Base-by-base conservation (phyloP, 2,797 vertebrate species). In the Acanthiza pusilla region DNA sequence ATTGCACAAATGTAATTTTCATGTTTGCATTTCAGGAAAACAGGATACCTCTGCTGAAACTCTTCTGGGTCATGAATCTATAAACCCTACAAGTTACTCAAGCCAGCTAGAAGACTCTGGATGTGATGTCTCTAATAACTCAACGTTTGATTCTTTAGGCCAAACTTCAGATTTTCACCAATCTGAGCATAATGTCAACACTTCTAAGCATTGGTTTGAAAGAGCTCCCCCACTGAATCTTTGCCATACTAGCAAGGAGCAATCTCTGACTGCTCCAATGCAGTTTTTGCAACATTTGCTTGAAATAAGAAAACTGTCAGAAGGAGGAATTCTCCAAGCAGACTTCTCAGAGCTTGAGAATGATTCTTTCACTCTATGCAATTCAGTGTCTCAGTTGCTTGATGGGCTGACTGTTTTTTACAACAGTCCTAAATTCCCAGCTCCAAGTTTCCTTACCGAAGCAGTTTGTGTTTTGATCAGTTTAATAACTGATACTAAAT, bases 261-360 rank as follows among this genome's bases (percentile, higher is more conserved):
- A 61, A 6, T 53, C 89, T 47, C 29, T 97, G n/a, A 75, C 91
- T 65, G 97, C 96, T 85, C 98, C 98, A 36, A 83, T 98, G 76
- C 97, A 96, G 16, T 99, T 99, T 96, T 97, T 99, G n/a, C 98
- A 98, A 89, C 83, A 94, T 86, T 97, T 99, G 6, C 98, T 98
- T 48, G 91, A 98, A 73, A 96, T 99, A 57, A 98, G 96, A 61
- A 97, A 97, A 27, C 85, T 98, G 10, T 86, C 94, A 36, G 94
- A 96, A 57, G 40, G 76, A 86, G 85, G 75, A 88, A 68, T 71
- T 65, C 79, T 96, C 79, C 96, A 95, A 73, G 92, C 97, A 55
- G 95, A 97, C 65, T 97, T 98, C 80, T 95, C 96, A 48, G 60
- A 84, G 54, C 91, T 97, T 40, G 97, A 97, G 18, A 97, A 94